These are phyloP conservation scores for Drosophila bipectinata DNA, from an alignment of 1,140 invertebrate genomes.

Conservation along the genomic window DNA sequence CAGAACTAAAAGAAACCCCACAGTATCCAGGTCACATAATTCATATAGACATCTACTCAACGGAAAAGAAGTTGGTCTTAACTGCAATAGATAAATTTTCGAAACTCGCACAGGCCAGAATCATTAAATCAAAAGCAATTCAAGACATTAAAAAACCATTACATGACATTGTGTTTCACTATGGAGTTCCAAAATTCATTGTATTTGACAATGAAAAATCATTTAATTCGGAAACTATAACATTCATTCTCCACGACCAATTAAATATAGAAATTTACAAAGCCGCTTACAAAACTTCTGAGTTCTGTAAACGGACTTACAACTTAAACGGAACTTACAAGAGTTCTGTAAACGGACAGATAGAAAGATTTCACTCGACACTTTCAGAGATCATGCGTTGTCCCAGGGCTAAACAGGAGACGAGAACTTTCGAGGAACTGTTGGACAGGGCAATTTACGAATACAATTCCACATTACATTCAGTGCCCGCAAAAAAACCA, in stretches of 20 bases:
- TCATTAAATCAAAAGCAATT: too few species aligned
- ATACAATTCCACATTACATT: too few species aligned
- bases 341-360: not conserved
- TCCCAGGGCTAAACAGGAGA: too few species aligned
- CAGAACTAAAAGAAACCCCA: not conserved
- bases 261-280: not conserved
- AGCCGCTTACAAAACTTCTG: not conserved
- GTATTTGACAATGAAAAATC: not conserved
- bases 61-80: not conserved
- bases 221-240: not conserved
- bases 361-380: constrained; percentile 4
- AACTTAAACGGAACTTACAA: not conserved
- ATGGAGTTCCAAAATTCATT: too few species aligned
- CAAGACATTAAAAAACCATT: too few species aligned
- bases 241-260: not conserved
- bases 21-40: not conserved
- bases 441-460: too few species aligned
- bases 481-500: too few species aligned
- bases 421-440: too few species aligned
- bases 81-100: too few species aligned
- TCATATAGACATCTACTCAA: not conserved
- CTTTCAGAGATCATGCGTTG: not conserved
- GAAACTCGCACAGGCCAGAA: too few species aligned
- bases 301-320: not conserved
- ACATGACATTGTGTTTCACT: too few species aligned